These are phyloP conservation scores for Clarias batrachus DNA, from an alignment of 2,113 vertebrate species.

Conservation along the genomic window DNA sequence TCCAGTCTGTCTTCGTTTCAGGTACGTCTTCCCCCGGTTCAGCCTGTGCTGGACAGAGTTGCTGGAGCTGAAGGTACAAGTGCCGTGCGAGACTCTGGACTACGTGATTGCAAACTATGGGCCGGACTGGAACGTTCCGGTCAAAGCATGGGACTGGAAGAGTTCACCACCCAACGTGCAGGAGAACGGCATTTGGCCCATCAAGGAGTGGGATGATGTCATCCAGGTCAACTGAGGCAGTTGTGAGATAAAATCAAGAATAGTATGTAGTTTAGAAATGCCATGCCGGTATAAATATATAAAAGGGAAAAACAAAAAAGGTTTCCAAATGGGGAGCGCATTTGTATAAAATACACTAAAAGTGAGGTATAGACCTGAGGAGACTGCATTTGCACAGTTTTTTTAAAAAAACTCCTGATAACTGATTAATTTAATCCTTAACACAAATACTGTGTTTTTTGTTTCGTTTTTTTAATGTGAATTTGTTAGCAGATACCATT, in stretches of 20 bases:
- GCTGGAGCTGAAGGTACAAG: conserved; percentile 77
- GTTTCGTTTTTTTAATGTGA: neutral
- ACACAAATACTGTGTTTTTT: neutral
- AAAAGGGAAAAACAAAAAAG: neutral
- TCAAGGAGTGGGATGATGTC: conserved; percentile 82
- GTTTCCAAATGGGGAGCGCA: neutral
- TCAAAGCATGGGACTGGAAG: conserved; percentile 87
- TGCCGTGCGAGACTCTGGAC: conserved; percentile 81
- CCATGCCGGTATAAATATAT: neutral
- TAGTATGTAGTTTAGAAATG: neutral
- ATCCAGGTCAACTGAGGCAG: conserved; percentile 80
- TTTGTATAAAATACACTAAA: neutral
- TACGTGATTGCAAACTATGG: conserved; percentile 87
- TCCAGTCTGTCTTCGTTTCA: conserved; percentile 50
- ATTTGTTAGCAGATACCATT: neutral
- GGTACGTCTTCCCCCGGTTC: conserved; percentile 84
- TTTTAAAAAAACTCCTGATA: neutral
- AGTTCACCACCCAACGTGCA: conserved; percentile 81
- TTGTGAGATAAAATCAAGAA: neutral
- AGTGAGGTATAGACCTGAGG: neutral
- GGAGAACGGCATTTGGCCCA: conserved; percentile 82
- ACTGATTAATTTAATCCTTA: neutral
- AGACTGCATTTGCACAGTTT: neutral
- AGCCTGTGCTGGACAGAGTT: conserved; percentile 86
- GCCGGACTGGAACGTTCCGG: conserved; percentile 78